phyloP scores from a whole-genome alignment of 2,113 vertebrate genomes.

The Ochotona princeps region DNA sequence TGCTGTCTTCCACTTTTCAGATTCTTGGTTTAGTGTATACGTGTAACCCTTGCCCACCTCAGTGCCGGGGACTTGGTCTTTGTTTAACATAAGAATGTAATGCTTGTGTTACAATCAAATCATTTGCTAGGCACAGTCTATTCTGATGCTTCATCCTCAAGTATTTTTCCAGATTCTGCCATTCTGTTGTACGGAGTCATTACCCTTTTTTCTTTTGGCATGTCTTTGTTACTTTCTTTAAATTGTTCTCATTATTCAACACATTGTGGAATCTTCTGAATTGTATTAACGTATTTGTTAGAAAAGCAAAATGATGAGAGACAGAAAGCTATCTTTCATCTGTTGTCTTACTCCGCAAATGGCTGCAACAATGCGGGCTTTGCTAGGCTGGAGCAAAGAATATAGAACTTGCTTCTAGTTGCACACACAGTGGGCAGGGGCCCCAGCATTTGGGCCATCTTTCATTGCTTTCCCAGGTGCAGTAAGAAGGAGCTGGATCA shows the following conservation, averaged over 20 bases:
- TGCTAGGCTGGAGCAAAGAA: too few relatives aligned
- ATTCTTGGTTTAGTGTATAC: background rate
- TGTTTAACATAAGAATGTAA: background rate
- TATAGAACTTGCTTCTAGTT: too few relatives aligned
- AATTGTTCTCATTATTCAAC: background rate
- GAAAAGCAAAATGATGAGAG: too few relatives aligned
- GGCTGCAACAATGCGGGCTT: too few relatives aligned
- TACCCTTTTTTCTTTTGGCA: background rate
- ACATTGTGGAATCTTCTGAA: background rate
- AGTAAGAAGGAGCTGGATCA: too few relatives aligned
- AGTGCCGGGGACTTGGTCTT: background rate
- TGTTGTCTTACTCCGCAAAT: too few relatives aligned
- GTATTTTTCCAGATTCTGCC: background rate
- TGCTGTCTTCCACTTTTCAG: background rate
- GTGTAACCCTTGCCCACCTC: accelerated
- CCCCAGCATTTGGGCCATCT: too few relatives aligned
- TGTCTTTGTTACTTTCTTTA: background rate
- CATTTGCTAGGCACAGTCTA: background rate
- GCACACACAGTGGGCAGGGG: too few relatives aligned
- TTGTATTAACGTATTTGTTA: too few relatives aligned
- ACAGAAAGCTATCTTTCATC: too few relatives aligned
- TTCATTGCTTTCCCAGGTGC: too few relatives aligned
- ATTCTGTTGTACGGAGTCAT: background rate
- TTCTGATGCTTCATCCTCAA: background rate
- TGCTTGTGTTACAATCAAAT: background rate